Conservation (phyloP, 2,797 vertebrate species). For the Semotilus atromaculatus region DNA sequence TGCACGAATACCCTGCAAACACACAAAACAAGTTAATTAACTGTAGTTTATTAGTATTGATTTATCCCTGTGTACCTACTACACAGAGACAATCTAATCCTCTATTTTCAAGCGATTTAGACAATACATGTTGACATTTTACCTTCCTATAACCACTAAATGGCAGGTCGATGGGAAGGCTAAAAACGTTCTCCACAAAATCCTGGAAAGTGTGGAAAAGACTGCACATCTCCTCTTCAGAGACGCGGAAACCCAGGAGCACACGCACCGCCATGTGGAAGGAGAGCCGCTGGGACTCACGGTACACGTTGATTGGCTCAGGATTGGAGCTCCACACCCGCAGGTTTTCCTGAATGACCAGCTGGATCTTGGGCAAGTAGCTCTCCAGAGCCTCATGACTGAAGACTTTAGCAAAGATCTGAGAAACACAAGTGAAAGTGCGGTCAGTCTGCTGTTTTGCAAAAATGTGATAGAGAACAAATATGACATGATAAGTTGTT, state of each 20-base stretch:
- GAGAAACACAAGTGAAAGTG: constrained; percentile 35
- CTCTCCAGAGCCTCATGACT: constrained; percentile 94
- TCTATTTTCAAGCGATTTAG: constrained; percentile 1
- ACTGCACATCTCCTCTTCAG: constrained; percentile 88
- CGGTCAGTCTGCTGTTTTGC: constrained; percentile 33
- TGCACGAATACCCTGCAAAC: constrained; percentile 90
- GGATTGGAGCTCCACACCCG: constrained; percentile 93
- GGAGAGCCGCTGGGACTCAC: constrained; percentile 90
- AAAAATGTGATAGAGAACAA: background rate
- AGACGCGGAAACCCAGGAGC: constrained; percentile 92
- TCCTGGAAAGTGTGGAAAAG: constrained; percentile 94
- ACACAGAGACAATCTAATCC: background rate
- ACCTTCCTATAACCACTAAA: constrained; percentile 96
- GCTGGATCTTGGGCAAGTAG: constrained; percentile 96
- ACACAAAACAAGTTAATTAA: background rate
- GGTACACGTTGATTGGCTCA: constrained; percentile 86
- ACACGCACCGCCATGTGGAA: constrained; percentile 96
- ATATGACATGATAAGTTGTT: background rate
- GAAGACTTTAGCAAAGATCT: constrained; percentile 98
- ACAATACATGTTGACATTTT: constrained; percentile 51
- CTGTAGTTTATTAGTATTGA: background rate
- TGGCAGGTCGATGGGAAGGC: constrained; percentile 92
- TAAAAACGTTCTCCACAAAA: constrained; percentile 97
- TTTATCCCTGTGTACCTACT: background rate
- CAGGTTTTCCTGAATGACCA: constrained; percentile 94